Conservation (phyloP, 1,140 invertebrate genomes). For the Lepidotrigona ventralis region DNA sequence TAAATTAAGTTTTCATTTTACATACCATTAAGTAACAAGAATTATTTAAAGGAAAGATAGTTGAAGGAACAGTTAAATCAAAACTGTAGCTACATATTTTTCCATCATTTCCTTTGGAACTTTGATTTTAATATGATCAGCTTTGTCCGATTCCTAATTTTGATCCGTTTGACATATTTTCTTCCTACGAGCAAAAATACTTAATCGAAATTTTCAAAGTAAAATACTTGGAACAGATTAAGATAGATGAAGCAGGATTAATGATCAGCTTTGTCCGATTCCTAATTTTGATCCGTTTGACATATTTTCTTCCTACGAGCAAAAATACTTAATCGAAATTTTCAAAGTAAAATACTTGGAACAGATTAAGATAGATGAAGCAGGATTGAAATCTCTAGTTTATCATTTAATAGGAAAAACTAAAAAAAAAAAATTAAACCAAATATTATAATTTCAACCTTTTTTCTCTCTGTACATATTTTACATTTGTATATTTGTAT, state of each 20-base stretch:
- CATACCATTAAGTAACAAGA: too few relatives aligned
- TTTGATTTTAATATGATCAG: too few relatives aligned
- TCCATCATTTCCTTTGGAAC: not conserved
- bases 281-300: not conserved
- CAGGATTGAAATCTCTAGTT: slow-evolving; percentile 30
- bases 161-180: too few relatives aligned
- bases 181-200: not conserved
- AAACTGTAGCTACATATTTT: not conserved
- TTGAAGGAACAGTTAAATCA: not conserved
- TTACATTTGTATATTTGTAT: not conserved
- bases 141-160: not conserved
- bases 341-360: not conserved
- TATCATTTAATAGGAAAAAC: not conserved
- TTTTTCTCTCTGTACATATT: not conserved
- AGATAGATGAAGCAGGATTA: slow-evolving; percentile 1
- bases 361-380: slow-evolving; percentile 19
- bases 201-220: not conserved
- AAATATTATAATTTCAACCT: slow-evolving; percentile 6
- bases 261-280: not conserved
- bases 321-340: not conserved
- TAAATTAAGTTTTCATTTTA: not conserved
- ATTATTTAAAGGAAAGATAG: too few relatives aligned
- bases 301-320: not conserved
- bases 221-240: slow-evolving; percentile 34
- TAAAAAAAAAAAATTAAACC: not conserved